Evolutionary conservation across 2,888 invertebrate genomes (phyloP).

Genomic region (Physocephala rufipes): DNA sequence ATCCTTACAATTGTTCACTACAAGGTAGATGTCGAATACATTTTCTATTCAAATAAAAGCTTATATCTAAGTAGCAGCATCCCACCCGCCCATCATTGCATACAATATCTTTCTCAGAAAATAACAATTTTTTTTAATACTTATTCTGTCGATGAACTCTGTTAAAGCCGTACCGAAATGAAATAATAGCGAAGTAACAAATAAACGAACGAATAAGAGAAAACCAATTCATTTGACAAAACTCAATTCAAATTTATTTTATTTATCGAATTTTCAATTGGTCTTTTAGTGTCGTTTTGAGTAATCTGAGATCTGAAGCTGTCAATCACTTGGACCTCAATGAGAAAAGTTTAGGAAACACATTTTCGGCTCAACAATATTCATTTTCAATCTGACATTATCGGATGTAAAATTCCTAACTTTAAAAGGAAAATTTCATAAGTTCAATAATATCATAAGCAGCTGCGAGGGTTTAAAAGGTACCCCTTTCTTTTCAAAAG

Average conservation of each 20-base stretch:
- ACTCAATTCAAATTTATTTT: constrained; percentile 11
- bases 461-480: constrained; percentile 15
- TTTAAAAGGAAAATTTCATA: constrained; percentile 21
- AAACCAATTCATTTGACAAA: constrained; percentile 2
- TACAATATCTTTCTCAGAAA: neutral
- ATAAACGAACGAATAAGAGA: neutral
- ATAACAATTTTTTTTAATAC: neutral
- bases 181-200: neutral
- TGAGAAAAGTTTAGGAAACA: neutral
- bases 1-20: constrained; percentile 1
- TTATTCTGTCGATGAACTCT: constrained; percentile 23
- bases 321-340: constrained; percentile 16
- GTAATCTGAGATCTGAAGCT: constrained; percentile 23
- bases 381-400: constrained; percentile 17
- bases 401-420: neutral
- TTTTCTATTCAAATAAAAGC: no score
- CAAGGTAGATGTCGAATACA: constrained; percentile 4
- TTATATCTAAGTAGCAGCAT: neutral
- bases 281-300: constrained; percentile 3
- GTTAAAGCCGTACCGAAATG: constrained; percentile 14
- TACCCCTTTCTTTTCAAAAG: neutral
- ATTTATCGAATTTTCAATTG: neutral
- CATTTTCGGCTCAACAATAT: neutral
- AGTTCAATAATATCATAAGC: constrained; percentile 2
- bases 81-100: neutral